A percentile compares a stretch with the other conserved stretches of the same genome.
phyloP scores from a whole-genome alignment of 2,113 vertebrate genomes.

The Melanostigma gelatinosum region DNA sequence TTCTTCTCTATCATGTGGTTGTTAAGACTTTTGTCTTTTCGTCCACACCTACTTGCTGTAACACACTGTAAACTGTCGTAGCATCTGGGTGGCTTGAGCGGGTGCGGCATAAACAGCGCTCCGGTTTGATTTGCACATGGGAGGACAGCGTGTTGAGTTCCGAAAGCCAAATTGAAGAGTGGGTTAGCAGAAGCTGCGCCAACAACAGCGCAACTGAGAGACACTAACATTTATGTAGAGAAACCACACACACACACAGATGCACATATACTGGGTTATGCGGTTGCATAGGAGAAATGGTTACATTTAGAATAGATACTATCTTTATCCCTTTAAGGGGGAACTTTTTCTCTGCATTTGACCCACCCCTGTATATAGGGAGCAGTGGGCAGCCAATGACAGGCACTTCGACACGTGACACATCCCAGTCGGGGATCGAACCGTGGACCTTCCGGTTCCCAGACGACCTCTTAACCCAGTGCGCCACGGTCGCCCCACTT shows the following conservation, averaged over 20 bases:
- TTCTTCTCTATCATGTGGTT: conserved; percentile 5
- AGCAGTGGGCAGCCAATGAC: too few relatives aligned
- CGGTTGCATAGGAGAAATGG: conserved; percentile 10
- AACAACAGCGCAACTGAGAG: conserved; percentile 56
- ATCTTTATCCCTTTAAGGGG: too few relatives aligned
- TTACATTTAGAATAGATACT: neutral
- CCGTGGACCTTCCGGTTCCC: too few relatives aligned
- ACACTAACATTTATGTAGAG: conserved; percentile 64
- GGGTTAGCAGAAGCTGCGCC: conserved; percentile 35
- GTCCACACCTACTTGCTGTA: conserved; percentile 25
- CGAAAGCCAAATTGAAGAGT: conserved; percentile 67
- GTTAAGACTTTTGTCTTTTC: conserved; percentile 14
- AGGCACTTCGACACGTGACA: too few relatives aligned
- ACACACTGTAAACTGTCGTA: conserved; percentile 27
- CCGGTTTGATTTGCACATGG: conserved; percentile 26
- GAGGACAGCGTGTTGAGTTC: conserved; percentile 59
- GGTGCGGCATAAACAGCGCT: conserved; percentile 60
- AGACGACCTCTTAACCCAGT: too few relatives aligned
- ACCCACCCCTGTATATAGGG: too few relatives aligned
- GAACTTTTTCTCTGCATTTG: too few relatives aligned
- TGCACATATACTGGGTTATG: conserved; percentile 13
- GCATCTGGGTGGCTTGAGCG: conserved; percentile 58
- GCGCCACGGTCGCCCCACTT: too few relatives aligned
- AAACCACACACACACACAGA: conserved; percentile 53
- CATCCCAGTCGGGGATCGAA: too few relatives aligned